Percentiles rank a stretch among this genome's conserved stretches.
Conservation (phyloP, 2,113 vertebrate species). For the Actenoides hombroni region DNA sequence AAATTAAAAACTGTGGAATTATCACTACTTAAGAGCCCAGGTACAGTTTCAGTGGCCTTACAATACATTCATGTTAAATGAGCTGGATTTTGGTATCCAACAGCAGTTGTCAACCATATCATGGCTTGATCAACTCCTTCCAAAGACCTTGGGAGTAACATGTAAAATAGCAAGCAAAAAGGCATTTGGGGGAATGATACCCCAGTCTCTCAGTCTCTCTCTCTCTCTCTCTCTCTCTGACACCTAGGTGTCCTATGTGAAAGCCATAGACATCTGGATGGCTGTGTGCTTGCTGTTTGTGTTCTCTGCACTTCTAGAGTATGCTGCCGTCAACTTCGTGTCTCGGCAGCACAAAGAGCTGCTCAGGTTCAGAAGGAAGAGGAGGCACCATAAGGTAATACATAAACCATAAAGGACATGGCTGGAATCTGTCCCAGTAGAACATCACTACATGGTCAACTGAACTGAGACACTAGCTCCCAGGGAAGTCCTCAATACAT, state of each 20-base stretch:
- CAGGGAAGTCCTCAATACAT: not conserved
- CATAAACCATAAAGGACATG: slow-evolving; percentile 5
- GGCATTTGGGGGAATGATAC: not conserved
- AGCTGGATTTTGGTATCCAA: not conserved
- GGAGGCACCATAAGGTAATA: slow-evolving; percentile 94
- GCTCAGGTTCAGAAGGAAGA: slow-evolving; percentile 94
- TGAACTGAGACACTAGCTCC: not conserved
- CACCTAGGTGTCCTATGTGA: slow-evolving; percentile 93
- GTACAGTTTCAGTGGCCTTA: not conserved
- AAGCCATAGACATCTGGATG: slow-evolving; percentile 99
- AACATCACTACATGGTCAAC: not conserved
- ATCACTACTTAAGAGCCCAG: not conserved
- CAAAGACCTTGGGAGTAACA: not conserved
- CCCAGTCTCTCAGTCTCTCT: not conserved
- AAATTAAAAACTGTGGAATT: not conserved
- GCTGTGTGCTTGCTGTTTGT: slow-evolving; percentile 97
- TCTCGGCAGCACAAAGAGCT: slow-evolving; percentile 99
- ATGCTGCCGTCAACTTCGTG: slow-evolving; percentile 97
- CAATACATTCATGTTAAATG: not conserved
- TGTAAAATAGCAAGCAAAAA: not conserved
- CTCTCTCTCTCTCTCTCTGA: not conserved
- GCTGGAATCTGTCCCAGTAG: not conserved
- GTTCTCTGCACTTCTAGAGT: slow-evolving; percentile 96
- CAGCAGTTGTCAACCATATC: not conserved
- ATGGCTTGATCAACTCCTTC: not conserved